These are phyloP conservation scores for Gadopsis marmoratus DNA, from an alignment of 2,797 vertebrate species.

Conservation along the genomic window DNA sequence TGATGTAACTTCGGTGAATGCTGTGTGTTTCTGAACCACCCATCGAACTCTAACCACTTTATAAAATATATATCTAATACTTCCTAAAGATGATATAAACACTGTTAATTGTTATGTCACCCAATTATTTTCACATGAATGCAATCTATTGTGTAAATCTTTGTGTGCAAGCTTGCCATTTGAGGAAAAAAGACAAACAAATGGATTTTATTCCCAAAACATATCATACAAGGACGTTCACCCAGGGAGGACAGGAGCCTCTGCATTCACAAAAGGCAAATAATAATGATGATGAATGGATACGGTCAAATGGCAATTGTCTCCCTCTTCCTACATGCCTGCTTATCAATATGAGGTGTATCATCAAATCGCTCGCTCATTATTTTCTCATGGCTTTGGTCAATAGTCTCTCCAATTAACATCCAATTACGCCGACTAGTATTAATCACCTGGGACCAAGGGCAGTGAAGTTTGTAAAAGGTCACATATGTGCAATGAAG, in stretches of 20 bases:
- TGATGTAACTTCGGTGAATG: too few relatives aligned
- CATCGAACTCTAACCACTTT: too few relatives aligned
- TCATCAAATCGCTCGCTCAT: slow-evolving; percentile 63
- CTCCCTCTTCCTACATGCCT: slow-evolving; percentile 51
- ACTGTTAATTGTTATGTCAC: not conserved
- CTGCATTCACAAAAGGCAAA: slow-evolving; percentile 36
- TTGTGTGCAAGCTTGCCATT: not conserved
- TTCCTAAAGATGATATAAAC: not conserved
- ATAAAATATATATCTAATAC: too few relatives aligned
- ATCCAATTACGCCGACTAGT: slow-evolving; percentile 75
- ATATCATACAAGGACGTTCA: slow-evolving; percentile 2
- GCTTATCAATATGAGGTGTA: slow-evolving; percentile 70
- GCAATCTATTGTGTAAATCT: not conserved
- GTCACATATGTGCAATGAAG: slow-evolving; percentile 76
- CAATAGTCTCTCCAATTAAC: slow-evolving; percentile 84
- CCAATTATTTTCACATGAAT: not conserved
- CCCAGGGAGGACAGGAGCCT: not conserved
- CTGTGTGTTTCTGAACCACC: too few relatives aligned
- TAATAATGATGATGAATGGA: slow-evolving; percentile 73
- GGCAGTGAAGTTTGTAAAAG: slow-evolving; percentile 75
- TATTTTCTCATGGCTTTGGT: slow-evolving; percentile 71
- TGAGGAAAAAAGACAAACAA: slow-evolving; percentile 4
- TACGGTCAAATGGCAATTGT: slow-evolving; percentile 57
- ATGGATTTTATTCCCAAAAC: slow-evolving; percentile 17
- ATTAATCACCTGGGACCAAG: slow-evolving; percentile 79